A percentile compares a stretch with the other conserved stretches of the same genome.
Evolutionary conservation across 2,888 invertebrate species (phyloP).

Genomic region (Stictocephala bisonia): DNA sequence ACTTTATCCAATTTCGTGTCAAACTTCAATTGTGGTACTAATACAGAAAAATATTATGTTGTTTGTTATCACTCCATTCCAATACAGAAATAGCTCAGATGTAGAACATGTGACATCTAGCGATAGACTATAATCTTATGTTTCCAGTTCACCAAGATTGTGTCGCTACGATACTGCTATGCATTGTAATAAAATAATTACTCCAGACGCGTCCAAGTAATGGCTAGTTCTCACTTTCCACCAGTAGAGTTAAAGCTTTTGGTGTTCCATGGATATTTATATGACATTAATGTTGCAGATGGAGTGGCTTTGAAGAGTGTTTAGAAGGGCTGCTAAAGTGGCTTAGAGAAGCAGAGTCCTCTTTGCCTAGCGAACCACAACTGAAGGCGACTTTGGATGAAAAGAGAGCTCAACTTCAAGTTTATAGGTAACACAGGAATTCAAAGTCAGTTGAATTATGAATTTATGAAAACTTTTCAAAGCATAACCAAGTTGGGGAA

Average conservation of each 20-base stretch:
- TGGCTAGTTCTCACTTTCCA: too few species aligned
- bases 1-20: too few species aligned
- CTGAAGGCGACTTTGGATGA: constrained; percentile 89
- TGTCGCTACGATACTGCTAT: too few species aligned
- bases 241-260: not conserved
- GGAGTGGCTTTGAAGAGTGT: constrained; percentile 92
- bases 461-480: too few species aligned
- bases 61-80: too few species aligned
- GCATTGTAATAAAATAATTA: not conserved
- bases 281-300: constrained; percentile 65
- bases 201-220: too few species aligned
- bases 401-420: constrained; percentile 87
- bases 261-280: not conserved
- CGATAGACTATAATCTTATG: too few species aligned
- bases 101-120: too few species aligned
- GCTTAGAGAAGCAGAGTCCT: constrained; percentile 80
- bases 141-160: too few species aligned
- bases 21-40: too few species aligned
- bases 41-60: too few species aligned
- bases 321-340: constrained; percentile 82
- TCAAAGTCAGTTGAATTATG: not conserved
- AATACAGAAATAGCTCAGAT: too few species aligned
- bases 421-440: constrained; percentile 75
- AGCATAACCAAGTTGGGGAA: not conserved
- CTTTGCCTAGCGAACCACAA: constrained; percentile 82